A percentile compares a stretch with the other conserved stretches of the same genome.
phyloP scores from a whole-genome alignment of 2,113 vertebrate species.

The Ctenodactylus gundi region DNA sequence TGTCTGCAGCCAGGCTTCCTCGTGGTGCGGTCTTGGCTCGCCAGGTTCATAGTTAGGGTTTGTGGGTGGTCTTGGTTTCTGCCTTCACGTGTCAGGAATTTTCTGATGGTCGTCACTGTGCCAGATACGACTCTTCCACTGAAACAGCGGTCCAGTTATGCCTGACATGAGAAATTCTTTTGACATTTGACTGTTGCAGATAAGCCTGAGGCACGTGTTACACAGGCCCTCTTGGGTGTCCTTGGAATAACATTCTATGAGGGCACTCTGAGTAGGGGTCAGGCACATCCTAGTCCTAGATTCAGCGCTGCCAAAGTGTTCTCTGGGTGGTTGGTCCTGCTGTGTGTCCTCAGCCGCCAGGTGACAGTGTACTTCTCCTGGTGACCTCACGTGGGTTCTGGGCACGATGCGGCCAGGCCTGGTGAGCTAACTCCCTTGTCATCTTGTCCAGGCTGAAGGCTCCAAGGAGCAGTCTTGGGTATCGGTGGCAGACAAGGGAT shows the following conservation, averaged over 20 bases:
- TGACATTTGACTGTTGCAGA: background rate
- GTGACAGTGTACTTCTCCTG: background rate
- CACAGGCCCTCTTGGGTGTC: background rate
- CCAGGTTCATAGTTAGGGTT: background rate
- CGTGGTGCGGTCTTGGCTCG: accelerated
- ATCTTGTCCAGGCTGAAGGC: background rate
- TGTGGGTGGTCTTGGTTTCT: background rate
- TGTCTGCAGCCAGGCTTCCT: accelerated
- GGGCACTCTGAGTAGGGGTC: background rate
- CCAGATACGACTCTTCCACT: background rate
- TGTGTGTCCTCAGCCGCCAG: accelerated
- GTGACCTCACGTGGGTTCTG: background rate
- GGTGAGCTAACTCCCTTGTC: background rate
- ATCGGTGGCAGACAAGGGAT: too few relatives aligned
- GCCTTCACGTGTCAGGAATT: background rate
- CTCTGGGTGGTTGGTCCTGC: background rate
- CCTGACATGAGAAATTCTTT: background rate
- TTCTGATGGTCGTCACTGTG: background rate
- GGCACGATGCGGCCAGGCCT: accelerated
- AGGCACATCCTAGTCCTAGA: background rate
- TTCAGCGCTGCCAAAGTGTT: accelerated
- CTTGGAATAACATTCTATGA: accelerated
- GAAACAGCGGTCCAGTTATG: too few relatives aligned
- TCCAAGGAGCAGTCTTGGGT: background rate
- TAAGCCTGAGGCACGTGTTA: background rate